Base-by-base conservation (phyloP, 2,888 invertebrate species). In the Tinea pellionella region DNA sequence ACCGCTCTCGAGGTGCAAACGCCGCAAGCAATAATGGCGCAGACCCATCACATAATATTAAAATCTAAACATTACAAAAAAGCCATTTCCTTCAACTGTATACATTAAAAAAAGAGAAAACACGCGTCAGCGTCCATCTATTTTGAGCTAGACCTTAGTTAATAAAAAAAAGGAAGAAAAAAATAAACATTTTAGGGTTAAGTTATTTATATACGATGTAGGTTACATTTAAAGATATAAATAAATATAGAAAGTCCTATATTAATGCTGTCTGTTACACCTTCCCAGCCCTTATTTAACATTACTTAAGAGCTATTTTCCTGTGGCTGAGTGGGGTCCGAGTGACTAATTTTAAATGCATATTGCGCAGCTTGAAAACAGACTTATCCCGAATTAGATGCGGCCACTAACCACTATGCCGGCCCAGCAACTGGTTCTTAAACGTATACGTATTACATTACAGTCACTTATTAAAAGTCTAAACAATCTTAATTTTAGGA, bases 61-160 rank as follows among this genome's bases (percentile, higher is more conserved):
- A 77, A 81, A 74, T 79, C 80, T 79, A 83, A 77, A 76, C 72
- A 80, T 75, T 79, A 80, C 72, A 80, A 82, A 77, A 60, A 81
- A 80, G 80, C 82, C 19, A n/a, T 6, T 18, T 18, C 80, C 70
- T 73, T 69, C 68, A 68, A 68, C 76, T 72, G 75, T 72, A 68
- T 72, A 70, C 2, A 2, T 3, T 24, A 24, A 63, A 7, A 9
- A 69, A 72, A 72, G 73, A 72, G 69, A 69, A 69, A 71, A 62
- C 53, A 37, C 70, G 69, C 69, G 62, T 65, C 66, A 66, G 69
- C 68, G 66, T 68, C 69, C 29, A 78, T 79, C 32, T 76, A 78
- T 72, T 85, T 85, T 87, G 85, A 87, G 86, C 85, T 87, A 80
- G 84, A 77, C 80, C 84, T 84, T 80, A 83, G 76, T 81, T 72